These are phyloP conservation scores for Brachypteracias leptosomus DNA, from an alignment of 2,113 vertebrate species.

Conservation along the genomic window DNA sequence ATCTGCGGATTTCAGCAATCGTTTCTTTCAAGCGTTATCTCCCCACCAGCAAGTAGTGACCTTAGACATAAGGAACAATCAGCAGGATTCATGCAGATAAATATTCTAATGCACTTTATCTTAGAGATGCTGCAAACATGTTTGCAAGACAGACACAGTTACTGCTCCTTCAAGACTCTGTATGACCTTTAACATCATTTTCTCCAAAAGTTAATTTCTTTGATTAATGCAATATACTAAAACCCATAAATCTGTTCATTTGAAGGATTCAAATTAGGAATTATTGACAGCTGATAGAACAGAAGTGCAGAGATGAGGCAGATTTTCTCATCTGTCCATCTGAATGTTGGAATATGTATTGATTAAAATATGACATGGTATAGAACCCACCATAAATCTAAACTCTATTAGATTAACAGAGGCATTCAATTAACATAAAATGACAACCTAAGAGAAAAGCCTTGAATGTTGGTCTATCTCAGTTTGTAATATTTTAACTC, in stretches of 20 bases:
- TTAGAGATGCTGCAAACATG: conserved; percentile 22
- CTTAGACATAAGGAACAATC: conserved; percentile 29
- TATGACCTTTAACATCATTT: conserved; percentile 77
- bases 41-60: not conserved
- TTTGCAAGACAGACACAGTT: conserved; percentile 56
- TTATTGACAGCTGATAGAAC: conserved; percentile 80
- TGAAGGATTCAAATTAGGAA: conserved; percentile 76
- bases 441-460: conserved; percentile 74
- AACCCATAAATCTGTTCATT: conserved; percentile 71
- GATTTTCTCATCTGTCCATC: conserved; percentile 77
- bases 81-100: not conserved
- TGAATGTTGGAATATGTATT: conserved; percentile 73
- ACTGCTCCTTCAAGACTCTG: conserved; percentile 49
- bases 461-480: not conserved
- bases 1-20: not conserved
- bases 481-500: conserved; percentile 47
- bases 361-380: conserved; percentile 79
- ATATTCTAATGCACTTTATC: conserved; percentile 32
- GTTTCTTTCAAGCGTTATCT: conserved; percentile 1
- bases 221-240: conserved; percentile 74
- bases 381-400: conserved; percentile 77
- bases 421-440: conserved; percentile 81
- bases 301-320: conserved; percentile 68
- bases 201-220: conserved; percentile 78
- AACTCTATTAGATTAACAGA: conserved; percentile 81